Evolutionary conservation across 2,888 invertebrate species (phyloP).

Genomic region (Tanypteryx hageni): DNA sequence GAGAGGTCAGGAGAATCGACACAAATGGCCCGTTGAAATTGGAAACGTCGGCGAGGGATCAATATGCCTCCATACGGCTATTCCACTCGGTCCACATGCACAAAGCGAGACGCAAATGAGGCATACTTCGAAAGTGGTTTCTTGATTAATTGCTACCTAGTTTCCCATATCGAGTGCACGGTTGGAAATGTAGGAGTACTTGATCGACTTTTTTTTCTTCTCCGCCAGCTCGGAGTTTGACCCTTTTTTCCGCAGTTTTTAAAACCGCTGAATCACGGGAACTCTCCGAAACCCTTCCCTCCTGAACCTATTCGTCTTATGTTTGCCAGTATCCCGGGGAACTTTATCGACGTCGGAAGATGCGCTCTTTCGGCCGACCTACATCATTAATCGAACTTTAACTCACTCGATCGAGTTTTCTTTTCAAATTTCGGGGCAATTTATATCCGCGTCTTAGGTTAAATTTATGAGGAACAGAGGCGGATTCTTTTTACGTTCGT

Average conservation of each 20-base stretch:
- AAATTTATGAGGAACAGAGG: too few relatives aligned
- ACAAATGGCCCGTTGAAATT: not conserved
- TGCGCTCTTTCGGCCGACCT: too few relatives aligned
- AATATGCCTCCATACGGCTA: not conserved
- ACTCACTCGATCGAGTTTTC: too few relatives aligned
- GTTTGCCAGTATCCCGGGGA: too few relatives aligned
- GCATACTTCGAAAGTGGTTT: not conserved
- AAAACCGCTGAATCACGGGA: not conserved
- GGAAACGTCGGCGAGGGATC: not conserved
- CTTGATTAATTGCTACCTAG: slow-evolving; percentile 25
- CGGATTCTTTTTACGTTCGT: too few relatives aligned
- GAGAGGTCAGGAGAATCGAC: too few relatives aligned
- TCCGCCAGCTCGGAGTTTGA: not conserved
- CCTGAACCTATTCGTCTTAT: not conserved
- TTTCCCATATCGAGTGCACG: not conserved
- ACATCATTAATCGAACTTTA: too few relatives aligned
- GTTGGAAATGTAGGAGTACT: not conserved
- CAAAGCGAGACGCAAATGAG: slow-evolving; percentile 9
- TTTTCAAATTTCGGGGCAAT: too few relatives aligned
- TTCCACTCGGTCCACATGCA: not conserved
- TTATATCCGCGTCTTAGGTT: too few relatives aligned
- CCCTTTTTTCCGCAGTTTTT: not conserved
- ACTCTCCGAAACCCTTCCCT: not conserved
- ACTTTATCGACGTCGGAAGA: too few relatives aligned
- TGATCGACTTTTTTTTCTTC: not conserved